Evolutionary conservation across 2,888 invertebrate genomes (phyloP), one percentile per base, ranked within the genome.

Genomic region (Teleogryllus oceanicus): DNA sequence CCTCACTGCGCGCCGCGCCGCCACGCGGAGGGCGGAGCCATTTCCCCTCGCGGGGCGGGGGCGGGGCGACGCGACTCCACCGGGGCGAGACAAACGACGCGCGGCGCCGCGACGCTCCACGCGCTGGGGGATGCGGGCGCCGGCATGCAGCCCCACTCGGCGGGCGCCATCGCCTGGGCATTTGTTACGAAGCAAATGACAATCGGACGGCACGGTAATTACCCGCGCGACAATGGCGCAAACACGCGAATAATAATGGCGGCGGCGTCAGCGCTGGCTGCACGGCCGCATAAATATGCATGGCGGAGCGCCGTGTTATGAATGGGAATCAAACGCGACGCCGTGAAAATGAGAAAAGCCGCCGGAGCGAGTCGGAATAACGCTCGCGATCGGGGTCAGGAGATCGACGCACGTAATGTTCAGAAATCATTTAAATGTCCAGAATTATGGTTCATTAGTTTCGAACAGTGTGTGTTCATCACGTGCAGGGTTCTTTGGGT

Each of bases 111-210:
- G n/a, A 11, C 13, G 4, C 62, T 0, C 62, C n/a, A 1, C 62
- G 62, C 13, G 16, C 13, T 12, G 62, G 0, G 62, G 62, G n/a
- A 62, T 62, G 62, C 62, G 62, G 62, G 62, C n/a, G 62, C 62
- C 62, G 62, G 62, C 62, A 62, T 62, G 62, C 62, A 62, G n/a
- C 37, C 24, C 24, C 21, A 21, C 21, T 21, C 21, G 3, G 24
- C 24, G 24, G 2, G 13, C 62, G 13, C 62, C n/a, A 62, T n/a
- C 37, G 37, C 16, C 13, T 5, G 62, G n/a, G 62, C 62, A 62
- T 62, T 62, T 62, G 62, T 62, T 62, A 62, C 62, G 62, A 62
- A 62, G n/a, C 62, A 62, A 62, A 62, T 62, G 62, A 62, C 62
- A 62, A 62, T 62, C 62, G n/a, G 62, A 62, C 16, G 13, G n/a